A percentile compares a stretch with the other conserved stretches of the same genome.
Conservation (phyloP, 2,888 invertebrate species). For the Coelogynopora nodosa region DNA sequence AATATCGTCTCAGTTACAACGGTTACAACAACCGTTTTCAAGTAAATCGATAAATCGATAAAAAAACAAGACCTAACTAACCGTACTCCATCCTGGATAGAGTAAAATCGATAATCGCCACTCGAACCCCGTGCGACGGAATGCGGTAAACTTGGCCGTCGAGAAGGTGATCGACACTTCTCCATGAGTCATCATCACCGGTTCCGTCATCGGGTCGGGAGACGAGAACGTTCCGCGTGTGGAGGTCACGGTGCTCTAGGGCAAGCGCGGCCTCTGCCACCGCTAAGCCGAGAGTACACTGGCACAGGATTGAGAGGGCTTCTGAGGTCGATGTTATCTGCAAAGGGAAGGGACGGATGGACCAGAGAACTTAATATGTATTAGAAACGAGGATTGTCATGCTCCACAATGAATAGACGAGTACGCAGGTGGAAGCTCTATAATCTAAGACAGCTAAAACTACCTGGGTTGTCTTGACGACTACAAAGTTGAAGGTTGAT, state of each 20-base stretch:
- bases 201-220: slow-evolving; percentile 63
- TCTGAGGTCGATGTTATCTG: slow-evolving; percentile 53
- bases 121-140: slow-evolving; percentile 64
- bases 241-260: slow-evolving; percentile 92
- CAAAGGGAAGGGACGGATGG: neutral
- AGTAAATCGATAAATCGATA: no score
- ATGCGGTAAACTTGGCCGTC: slow-evolving; percentile 64
- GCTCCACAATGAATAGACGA: no score
- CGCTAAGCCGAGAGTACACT: slow-evolving; percentile 79
- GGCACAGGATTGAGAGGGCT: slow-evolving; percentile 71
- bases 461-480: no score
- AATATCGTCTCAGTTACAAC: no score
- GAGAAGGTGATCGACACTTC: slow-evolving; percentile 63
- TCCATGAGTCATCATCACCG: neutral
- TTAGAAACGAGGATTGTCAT: neutral
- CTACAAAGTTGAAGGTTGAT: no score
- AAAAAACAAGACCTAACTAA: no score
- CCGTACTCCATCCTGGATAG: slow-evolving; percentile 69
- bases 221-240: slow-evolving; percentile 87
- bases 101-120: slow-evolving; percentile 83
- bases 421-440: no score
- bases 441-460: no score
- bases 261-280: slow-evolving; percentile 77
- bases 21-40: no score
- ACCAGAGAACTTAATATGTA: neutral